Evolutionary conservation across 2,888 invertebrate species (phyloP), one percentile per base, ranked within the genome.

Genomic region (Ptilodon capucinus): DNA sequence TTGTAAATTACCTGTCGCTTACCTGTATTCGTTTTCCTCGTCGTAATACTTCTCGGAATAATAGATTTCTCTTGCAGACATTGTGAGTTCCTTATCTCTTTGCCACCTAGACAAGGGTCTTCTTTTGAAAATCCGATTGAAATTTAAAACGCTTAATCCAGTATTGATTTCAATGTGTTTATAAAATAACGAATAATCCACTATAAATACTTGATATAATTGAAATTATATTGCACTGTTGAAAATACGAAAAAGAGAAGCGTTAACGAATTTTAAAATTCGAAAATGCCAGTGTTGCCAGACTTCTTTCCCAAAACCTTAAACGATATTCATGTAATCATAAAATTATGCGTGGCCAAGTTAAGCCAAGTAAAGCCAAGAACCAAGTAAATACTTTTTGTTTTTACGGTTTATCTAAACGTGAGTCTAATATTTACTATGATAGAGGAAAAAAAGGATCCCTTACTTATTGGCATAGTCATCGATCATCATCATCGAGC

Each of bases 31-130:
- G 76, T 94, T 96, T 64, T 95, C 93, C 53, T 97, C 97, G 74
- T 98, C 98, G 73, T 94, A 95, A 84, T 98, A 98, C 92, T 97
- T 98, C 62, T 96, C 96, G 0, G 98, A 98, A 84, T 98, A 98
- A 78, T 96, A 97, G 71, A 98, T 97, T 60, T 96, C 95, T 81
- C 95, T 94, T 36, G 69, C 68, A 61, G 93, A 84, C 94, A 94
- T 94, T 48, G 42, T 76, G 54, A 49, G 13, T 5, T 28, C n/a
- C 2, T 32, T 14, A 32, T 14, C 14, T 32, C 32, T 14, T 1
- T 11, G n/a, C 8, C 28, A 28, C 28, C 28, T 28, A 4, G 8
- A 28, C 11, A 28, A 11, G 0, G n/a, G 28, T 28, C n/a, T 19
- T 41, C 34, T 40, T 13, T 14, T 4, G 4, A 32, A 4, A 45